These are phyloP conservation scores for Orchesella cincta DNA, from an alignment of 1,140 invertebrate genomes.

Conservation along the genomic window DNA sequence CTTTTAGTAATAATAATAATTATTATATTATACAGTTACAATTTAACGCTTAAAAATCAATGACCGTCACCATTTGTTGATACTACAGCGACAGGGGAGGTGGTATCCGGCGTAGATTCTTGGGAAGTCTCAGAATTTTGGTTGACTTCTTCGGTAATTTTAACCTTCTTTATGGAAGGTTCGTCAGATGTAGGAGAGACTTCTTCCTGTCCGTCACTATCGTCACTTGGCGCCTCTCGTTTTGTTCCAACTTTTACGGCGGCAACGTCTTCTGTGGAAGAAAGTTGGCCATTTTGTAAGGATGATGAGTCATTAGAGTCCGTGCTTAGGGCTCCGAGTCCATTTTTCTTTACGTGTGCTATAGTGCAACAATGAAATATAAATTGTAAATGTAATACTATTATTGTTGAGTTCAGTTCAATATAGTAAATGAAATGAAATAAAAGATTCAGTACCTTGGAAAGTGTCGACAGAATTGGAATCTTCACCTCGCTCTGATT, in stretches of 20 bases:
- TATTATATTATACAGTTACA: constrained; percentile 1
- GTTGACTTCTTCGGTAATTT: not conserved
- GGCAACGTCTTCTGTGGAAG: constrained; percentile 5
- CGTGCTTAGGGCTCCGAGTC: constrained; percentile 1
- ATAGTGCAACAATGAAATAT: not conserved
- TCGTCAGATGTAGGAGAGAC: not conserved
- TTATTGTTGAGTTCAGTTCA: not conserved
- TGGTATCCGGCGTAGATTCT: not conserved
- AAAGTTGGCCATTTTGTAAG: constrained; percentile 12
- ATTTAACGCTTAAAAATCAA: constrained; percentile 7
- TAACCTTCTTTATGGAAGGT: constrained; percentile 14
- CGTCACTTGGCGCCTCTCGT: not conserved
- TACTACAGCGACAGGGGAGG: not conserved
- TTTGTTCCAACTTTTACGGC: not conserved
- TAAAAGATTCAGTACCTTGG: constrained; percentile 29
- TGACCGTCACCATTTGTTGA: constrained; percentile 23
- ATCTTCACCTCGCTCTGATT: constrained; percentile 41
- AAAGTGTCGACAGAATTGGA: constrained; percentile 41
- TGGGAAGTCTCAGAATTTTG: not conserved
- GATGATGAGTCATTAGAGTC: constrained; percentile 18
- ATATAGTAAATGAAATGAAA: not conserved
- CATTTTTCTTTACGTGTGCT: constrained; percentile 22
- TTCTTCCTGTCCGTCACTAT: not conserved
- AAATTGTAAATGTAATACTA: not conserved
- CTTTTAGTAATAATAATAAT: not conserved